Evolutionary conservation across 2,113 vertebrate species (phyloP).

Genomic region (Lathamus discolor): DNA sequence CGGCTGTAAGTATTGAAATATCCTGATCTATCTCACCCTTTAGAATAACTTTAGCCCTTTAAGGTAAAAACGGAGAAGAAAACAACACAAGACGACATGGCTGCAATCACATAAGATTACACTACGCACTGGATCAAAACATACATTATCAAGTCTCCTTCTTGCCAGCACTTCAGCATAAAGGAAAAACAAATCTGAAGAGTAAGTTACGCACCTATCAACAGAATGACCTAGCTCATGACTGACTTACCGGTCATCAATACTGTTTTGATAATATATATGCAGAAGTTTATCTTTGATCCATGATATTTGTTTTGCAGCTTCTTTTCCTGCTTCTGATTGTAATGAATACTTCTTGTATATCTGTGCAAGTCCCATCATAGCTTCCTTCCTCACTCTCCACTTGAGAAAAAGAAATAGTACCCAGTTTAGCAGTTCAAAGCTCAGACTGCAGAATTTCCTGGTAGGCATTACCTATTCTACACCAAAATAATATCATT

Average conservation of each 20-base stretch:
- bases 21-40: background rate
- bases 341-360: constrained; percentile 98
- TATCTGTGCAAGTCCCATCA: constrained; percentile 98
- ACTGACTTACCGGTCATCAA: constrained; percentile 90
- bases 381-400: constrained; percentile 97
- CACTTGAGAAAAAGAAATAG: constrained; percentile 78
- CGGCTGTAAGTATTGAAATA: background rate
- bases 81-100: background rate
- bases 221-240: background rate
- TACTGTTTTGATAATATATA: constrained; percentile 99
- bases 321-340: constrained; percentile 94
- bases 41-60: background rate
- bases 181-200: background rate
- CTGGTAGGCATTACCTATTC: background rate
- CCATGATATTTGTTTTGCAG: constrained; percentile 97
- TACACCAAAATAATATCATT: background rate
- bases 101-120: background rate
- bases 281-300: constrained; percentile 98
- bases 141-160: background rate
- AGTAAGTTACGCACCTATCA: background rate
- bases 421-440: background rate
- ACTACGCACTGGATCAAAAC: background rate
- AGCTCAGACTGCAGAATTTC: background rate
- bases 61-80: background rate
- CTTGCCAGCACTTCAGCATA: background rate